Percentiles rank a stretch among this genome's conserved stretches.
phyloP scores from a whole-genome alignment of 2,113 vertebrate genomes.

The Anguilla rostrata region DNA sequence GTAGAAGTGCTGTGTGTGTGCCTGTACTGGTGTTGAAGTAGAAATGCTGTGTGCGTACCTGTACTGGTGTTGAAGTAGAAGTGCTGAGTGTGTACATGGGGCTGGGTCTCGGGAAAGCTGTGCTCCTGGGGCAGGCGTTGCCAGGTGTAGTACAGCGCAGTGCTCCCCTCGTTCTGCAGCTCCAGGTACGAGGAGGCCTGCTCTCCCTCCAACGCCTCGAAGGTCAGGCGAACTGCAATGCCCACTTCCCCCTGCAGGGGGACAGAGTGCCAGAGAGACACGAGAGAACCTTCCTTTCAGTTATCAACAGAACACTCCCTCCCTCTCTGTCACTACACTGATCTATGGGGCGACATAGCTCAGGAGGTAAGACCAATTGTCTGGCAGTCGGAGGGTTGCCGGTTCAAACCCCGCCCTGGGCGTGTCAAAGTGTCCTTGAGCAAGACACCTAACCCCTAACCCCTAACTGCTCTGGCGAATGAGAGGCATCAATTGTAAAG shows the following conservation, averaged over 20 bases:
- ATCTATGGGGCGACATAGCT: no score
- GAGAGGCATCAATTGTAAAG: no score
- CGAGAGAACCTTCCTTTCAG: not conserved
- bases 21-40: no score
- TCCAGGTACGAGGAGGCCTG: slow-evolving; percentile 70
- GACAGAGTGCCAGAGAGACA: slow-evolving; percentile 5
- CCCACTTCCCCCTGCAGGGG: slow-evolving; percentile 71
- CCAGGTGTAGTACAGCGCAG: slow-evolving; percentile 85
- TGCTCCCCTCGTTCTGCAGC: slow-evolving; percentile 81
- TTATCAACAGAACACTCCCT: no score
- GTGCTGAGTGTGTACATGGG: slow-evolving; percentile 36
- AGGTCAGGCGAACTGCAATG: slow-evolving; percentile 73
- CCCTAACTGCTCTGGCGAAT: no score
- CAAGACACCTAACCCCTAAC: no score
- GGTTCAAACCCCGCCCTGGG: no score
- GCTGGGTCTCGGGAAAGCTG: slow-evolving; percentile 55
- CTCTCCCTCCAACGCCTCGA: slow-evolving; percentile 76
- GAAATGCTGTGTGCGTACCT: slow-evolving; percentile 51
- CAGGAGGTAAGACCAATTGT: no score
- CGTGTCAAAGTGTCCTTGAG: no score
- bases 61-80: slow-evolving; percentile 75
- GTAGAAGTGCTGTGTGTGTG: no score
- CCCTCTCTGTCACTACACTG: no score
- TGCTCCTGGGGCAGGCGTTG: slow-evolving; percentile 58
- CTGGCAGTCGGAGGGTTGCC: no score